These are phyloP conservation scores for Enteromius thamalakanensis DNA, from an alignment of 2,797 vertebrate species.

Conservation along the genomic window DNA sequence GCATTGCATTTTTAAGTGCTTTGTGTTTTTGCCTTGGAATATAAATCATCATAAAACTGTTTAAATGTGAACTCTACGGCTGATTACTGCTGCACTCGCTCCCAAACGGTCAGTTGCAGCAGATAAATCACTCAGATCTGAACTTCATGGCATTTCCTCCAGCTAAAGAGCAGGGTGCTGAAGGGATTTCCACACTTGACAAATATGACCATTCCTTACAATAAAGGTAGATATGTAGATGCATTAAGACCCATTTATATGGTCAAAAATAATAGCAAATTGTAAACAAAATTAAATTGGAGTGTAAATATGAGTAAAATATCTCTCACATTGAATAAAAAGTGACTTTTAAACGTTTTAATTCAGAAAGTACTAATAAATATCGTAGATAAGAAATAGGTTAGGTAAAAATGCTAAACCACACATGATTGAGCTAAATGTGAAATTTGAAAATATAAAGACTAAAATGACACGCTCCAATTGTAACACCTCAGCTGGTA, in stretches of 20 bases:
- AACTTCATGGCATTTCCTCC: neutral
- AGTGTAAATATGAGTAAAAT: neutral
- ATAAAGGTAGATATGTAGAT: neutral
- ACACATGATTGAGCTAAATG: too few species aligned
- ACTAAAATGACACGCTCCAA: too few species aligned
- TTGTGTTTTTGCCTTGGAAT: conserved; percentile 28
- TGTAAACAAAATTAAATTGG: neutral
- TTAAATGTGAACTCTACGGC: neutral
- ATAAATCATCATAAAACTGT: conserved; percentile 25
- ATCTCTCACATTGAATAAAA: too few species aligned
- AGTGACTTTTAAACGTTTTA: too few species aligned
- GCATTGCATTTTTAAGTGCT: conserved; percentile 32
- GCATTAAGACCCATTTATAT: neutral
- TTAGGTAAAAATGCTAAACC: too few species aligned
- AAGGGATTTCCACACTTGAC: neutral
- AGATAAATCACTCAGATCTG: neutral
- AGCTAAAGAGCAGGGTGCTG: neutral
- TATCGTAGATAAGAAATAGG: too few species aligned
- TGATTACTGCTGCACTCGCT: conserved; percentile 11
- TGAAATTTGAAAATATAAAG: too few species aligned
- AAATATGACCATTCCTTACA: neutral
- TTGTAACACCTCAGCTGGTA: too few species aligned
- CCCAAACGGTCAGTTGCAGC: neutral
- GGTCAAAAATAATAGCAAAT: too few species aligned
- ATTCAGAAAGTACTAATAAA: too few species aligned